Base-by-base conservation (phyloP, 1,140 invertebrate genomes). In the Saccostrea glomerata region DNA sequence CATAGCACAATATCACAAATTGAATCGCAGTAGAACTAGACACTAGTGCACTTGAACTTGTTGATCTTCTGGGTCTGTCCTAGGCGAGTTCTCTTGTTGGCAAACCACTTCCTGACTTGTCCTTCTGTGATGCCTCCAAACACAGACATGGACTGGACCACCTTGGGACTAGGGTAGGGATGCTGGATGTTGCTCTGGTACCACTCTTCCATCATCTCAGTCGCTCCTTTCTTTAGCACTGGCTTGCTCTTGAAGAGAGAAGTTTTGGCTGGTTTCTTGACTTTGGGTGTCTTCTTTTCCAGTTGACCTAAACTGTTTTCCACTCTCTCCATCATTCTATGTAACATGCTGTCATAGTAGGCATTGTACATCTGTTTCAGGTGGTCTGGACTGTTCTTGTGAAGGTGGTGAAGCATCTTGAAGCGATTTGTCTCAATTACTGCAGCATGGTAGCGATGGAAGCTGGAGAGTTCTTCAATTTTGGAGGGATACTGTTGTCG, bases 31-130 rank as follows among this genome's bases (percentile, higher is more conserved):
- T 36, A 15, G 7, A 73, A 23, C 11, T 5, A 13, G 30, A 30
- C 25, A 77, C 70, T 77, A 15, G 13, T 3, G 13, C 5, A 17
- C 70, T 5, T 77, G 70, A 11, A 36, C 30, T 77, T 77, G 13
- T 77, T 6, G 0, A 77, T 77, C 82, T 84, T 84, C 13, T 56
- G 23, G n/a, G 40, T 84, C n/a, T 23, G 40, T 84, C 82, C 82
- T 23, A 11, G 54, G 6, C 89, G 70, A n/a, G 73, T 90, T 36
- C 89, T 60, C 70, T 90, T 90, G 88, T 90, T 90, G 56, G 88
- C 86, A 70, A 90, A 90, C 90, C 90, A 90, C 70, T 90, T 90
- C 87, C 86, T 90, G 30, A 90, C 90, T 82, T 90, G 90, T 55
- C 86, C 84, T 55, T 85, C 77, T 47, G 47, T 87, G 54, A 90